Conservation (phyloP, 2,113 vertebrate genomes). For the Semicossyphus pulcher region DNA sequence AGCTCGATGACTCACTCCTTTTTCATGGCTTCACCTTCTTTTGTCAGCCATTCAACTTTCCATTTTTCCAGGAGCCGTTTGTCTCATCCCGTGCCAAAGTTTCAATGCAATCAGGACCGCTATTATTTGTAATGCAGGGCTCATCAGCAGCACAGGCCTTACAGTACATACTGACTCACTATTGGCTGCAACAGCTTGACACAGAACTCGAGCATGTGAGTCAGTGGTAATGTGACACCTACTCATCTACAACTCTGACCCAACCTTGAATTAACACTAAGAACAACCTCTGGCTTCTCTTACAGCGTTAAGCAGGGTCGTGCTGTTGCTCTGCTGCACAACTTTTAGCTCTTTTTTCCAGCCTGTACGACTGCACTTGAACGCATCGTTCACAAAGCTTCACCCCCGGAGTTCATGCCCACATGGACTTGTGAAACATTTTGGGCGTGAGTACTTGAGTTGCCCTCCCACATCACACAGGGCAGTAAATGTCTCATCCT, state of each 20-base stretch:
- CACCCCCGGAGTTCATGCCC: too few species aligned
- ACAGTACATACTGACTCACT: constrained; percentile 49
- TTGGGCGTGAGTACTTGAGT: background rate
- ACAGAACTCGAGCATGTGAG: constrained; percentile 56
- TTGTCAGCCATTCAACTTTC: constrained; percentile 62
- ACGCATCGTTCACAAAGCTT: constrained; percentile 6
- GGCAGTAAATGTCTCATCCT: background rate
- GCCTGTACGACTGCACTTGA: background rate
- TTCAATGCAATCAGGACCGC: constrained; percentile 57
- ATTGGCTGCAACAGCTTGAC: constrained; percentile 50
- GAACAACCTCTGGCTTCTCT: constrained; percentile 33
- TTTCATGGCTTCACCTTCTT: constrained; percentile 60
- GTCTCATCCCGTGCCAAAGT: constrained; percentile 65
- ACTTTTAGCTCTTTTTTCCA: constrained; percentile 4
- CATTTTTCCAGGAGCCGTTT: constrained; percentile 51
- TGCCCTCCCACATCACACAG: background rate
- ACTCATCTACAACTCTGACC: constrained; percentile 72
- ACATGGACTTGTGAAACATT: background rate
- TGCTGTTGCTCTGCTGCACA: constrained; percentile 6
- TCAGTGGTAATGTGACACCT: constrained; percentile 71
- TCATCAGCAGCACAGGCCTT: constrained; percentile 36
- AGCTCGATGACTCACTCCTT: constrained; percentile 60
- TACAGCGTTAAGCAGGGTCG: constrained; percentile 25
- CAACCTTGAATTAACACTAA: constrained; percentile 42
- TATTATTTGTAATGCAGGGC: constrained; percentile 47